These are phyloP conservation scores for Aromia moschata DNA, from an alignment of 2,888 invertebrate genomes.

Conservation along the genomic window DNA sequence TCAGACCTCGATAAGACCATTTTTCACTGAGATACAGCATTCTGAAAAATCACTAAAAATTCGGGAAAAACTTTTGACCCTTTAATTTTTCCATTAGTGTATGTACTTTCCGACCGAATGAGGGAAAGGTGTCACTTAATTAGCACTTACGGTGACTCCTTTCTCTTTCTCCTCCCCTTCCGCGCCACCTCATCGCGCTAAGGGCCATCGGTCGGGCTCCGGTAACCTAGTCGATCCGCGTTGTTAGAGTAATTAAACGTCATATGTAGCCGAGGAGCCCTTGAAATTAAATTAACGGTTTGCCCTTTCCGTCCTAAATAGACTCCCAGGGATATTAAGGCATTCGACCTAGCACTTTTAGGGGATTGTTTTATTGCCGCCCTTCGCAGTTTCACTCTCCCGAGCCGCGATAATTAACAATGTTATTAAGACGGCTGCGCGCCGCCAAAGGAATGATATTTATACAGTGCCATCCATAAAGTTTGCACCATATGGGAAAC, in stretches of 20 bases:
- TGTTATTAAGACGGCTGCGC: slow-evolving; percentile 16
- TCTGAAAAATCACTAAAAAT: no score
- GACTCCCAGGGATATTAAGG: slow-evolving; percentile 23
- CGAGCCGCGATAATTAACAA: slow-evolving; percentile 12
- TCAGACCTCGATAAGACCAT: no score
- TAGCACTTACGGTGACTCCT: slow-evolving; percentile 17
- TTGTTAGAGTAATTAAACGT: slow-evolving; percentile 29
- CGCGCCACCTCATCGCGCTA: not conserved
- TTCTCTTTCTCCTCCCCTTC: not conserved
- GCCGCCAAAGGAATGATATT: not conserved
- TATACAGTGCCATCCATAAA: no score
- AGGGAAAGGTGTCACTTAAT: slow-evolving; percentile 12
- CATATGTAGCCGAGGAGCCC: slow-evolving; percentile 28
- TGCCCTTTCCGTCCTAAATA: slow-evolving; percentile 30
- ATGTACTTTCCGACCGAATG: slow-evolving; percentile 13
- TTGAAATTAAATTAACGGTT: slow-evolving; percentile 29
- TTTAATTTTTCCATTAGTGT: no score
- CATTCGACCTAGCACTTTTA: slow-evolving; percentile 19
- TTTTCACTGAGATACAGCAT: no score
- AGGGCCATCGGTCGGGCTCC: slow-evolving; percentile 3
- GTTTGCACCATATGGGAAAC: no score
- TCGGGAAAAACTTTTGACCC: no score
- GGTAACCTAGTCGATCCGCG: slow-evolving; percentile 16
- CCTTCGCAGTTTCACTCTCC: slow-evolving; percentile 4
- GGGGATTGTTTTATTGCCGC: slow-evolving; percentile 18